These are phyloP conservation scores for Drosophila algonquin DNA, from an alignment of 2,888 invertebrate genomes.

Conservation along the genomic window DNA sequence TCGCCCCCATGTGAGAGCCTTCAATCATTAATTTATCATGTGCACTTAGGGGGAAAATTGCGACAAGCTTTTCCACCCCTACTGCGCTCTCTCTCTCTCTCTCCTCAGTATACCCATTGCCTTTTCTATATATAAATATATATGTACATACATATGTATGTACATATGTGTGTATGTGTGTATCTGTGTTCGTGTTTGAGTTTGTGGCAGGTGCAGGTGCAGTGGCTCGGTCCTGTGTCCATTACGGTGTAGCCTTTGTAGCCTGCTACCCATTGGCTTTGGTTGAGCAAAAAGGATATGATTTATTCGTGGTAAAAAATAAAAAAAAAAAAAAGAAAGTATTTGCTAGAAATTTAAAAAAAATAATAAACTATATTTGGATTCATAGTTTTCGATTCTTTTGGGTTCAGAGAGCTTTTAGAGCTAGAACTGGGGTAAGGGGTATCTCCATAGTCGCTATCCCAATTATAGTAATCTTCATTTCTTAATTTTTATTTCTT, in stretches of 20 bases:
- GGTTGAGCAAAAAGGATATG: background rate
- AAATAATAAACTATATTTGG: too few relatives aligned
- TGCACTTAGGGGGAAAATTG: slow-evolving; percentile 74
- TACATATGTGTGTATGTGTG: background rate
- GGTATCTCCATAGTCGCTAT: background rate
- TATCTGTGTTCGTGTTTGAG: background rate
- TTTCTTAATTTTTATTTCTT: slow-evolving; percentile 49
- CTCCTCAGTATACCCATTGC: background rate
- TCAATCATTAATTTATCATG: slow-evolving; percentile 75
- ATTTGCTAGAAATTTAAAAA: too few relatives aligned
- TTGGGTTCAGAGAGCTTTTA: slow-evolving; percentile 11
- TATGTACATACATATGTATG: too few relatives aligned
- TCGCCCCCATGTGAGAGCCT: slow-evolving; percentile 14
- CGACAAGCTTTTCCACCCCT: slow-evolving; percentile 53
- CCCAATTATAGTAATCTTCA: slow-evolving; percentile 5
- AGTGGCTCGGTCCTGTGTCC: slow-evolving; percentile 26
- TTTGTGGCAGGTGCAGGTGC: slow-evolving; percentile 62
- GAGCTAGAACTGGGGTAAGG: background rate
- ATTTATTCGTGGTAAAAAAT: background rate
- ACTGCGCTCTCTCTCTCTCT: background rate
- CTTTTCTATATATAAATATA: background rate
- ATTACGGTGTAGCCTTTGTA: slow-evolving; percentile 21
- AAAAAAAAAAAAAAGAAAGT: background rate
- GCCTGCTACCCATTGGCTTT: background rate
- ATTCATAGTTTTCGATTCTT: background rate